Evolutionary conservation across 1,140 invertebrate genomes (phyloP), one percentile per base, ranked within the genome.

Genomic region (Planococcus citri): DNA sequence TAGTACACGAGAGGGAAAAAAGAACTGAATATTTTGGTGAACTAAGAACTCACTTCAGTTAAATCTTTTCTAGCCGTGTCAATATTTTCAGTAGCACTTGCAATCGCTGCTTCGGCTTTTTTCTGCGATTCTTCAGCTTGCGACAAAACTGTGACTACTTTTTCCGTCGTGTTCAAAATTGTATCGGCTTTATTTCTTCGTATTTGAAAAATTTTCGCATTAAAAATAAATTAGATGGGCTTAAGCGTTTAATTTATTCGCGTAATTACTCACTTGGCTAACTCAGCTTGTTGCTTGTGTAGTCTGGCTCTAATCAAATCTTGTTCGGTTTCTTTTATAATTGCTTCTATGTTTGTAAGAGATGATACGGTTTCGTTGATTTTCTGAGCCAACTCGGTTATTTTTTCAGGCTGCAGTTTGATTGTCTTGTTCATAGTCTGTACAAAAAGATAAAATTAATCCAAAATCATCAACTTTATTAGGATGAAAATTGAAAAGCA

Each of bases 301-400:
- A 80, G 74, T 73, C 89, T 85, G 0, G 94, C 94, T 72, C 80
- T 79, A 25, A 82, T 79, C 61, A 95, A 79, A 78, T 95, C 90
- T 29, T 85, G 84, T 68, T 85, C 84, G 0, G 95, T 97, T 64
- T 89, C 94, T 24, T 82, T 81, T 41, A 97, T 86, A 74, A 97
- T 97, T 71, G 84, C 83, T 74, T 97, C 92, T 70, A 95, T 94
- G 76, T 97, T 86, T 29, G 90, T 94, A 4, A 97, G 79, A 9
- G 88, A 89, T 1, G 86, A 84, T 6, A 97, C 90, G 8, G 92
- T 93, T 20, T 85, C 80, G 75, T 92, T 91, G 69, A 98, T 97
- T 74, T 89, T 82, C 41, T 85, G 80, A 1, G 94, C 92, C 57
- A 97, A 77, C 25, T 87, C 81, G 61, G 84, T 85, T 70, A 98